Evolutionary conservation across 2,888 invertebrate species (phyloP), one percentile per base, ranked within the genome.

Genomic region (Chaetogeoica ovagalla): DNA sequence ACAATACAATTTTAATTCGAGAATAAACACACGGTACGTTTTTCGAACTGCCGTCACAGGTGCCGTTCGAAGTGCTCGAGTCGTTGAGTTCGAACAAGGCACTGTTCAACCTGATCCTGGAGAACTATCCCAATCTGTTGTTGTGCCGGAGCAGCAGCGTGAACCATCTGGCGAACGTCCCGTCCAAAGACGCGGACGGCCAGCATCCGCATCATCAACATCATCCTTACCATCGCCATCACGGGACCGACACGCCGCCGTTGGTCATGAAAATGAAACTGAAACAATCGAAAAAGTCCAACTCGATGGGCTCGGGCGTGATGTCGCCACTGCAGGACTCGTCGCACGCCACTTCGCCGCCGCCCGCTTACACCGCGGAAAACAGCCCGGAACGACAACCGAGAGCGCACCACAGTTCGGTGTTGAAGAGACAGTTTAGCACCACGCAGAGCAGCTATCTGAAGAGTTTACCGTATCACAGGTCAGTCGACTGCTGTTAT

Each of bases 111-210:
- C 90, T 92, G 17, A 90, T 93, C 81, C 86, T 93, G 83, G 91
- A 91, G 85, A 92, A 92, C 84, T 92, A 93, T 85, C 93, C 93
- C 8, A 91, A 91, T 77, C 85, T 93, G 59, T 85, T 93, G 79
- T 87, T 90, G 63, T 88, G 91, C 83, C 88, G 90, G 84, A 90
- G 91, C 84, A 88, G 88, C 73, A 92, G 91, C 0, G 91, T 91
- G 83, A 90, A 90, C 75, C 84, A 90, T 48, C 48, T 48, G 83
- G 85, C 91, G 2, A 86, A 87, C 83, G 81, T 52, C 6, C 19
- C 37, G 39, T n/a, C 21, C 62, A 70, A 63, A 15, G 69, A 60
- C 37, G 7, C 21, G 15, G 68, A 69, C 5, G 23, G 39, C 7
- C 57, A 30, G 48, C n/a, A 68, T 19, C 21, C 0, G 83, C 5